A percentile compares a stretch with the other conserved stretches of the same genome.
phyloP scores from a whole-genome alignment of 1,140 invertebrate species.

The Cyclina sinensis region DNA sequence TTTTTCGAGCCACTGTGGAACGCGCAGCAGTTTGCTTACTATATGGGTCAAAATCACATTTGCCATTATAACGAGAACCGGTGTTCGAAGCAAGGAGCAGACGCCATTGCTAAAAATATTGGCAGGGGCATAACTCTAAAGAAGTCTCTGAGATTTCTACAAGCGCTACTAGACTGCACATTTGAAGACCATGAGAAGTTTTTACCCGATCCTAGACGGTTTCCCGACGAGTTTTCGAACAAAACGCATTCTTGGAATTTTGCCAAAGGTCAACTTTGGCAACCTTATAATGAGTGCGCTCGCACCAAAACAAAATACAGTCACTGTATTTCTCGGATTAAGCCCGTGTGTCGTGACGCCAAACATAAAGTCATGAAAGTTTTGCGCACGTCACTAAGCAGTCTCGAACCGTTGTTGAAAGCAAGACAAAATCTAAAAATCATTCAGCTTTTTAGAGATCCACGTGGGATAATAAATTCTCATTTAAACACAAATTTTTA shows the following conservation, averaged over 20 bases:
- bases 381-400: background rate
- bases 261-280: background rate
- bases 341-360: background rate
- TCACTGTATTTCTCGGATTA: background rate
- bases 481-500: slow-evolving; percentile 7
- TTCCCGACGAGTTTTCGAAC: background rate
- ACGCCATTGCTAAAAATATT: background rate
- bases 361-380: slow-evolving; percentile 13
- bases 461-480: slow-evolving; percentile 22
- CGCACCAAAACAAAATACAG: background rate
- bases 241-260: background rate
- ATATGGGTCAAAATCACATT: background rate
- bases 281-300: background rate
- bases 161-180: background rate
- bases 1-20: slow-evolving; percentile 12
- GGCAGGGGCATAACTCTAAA: background rate
- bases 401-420: background rate
- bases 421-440: background rate
- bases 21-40: slow-evolving; percentile 8
- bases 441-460: slow-evolving; percentile 22
- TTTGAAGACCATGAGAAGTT: background rate
- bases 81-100: background rate
- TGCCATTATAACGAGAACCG: background rate
- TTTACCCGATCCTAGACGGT: background rate
- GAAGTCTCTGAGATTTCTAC: background rate